Base-by-base conservation (phyloP, 2,888 invertebrate species). In the Hofmannophila pseudospretella region DNA sequence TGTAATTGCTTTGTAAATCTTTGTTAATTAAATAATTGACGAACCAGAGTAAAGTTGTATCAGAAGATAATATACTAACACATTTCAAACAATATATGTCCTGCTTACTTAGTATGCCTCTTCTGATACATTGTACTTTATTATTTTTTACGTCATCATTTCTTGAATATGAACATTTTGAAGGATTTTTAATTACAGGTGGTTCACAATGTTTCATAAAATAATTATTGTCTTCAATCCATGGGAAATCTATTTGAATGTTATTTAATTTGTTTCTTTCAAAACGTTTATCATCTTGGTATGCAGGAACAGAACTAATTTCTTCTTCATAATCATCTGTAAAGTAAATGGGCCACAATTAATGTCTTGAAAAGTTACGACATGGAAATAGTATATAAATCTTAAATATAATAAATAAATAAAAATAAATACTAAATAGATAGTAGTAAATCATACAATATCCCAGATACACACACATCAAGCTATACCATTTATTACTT, bases 21-120 rank as follows among this genome's bases (percentile, higher is more conserved):
- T 70, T 71, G 7, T 43, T 39, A 12, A 60, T 39, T 0, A 67
- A 42, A 50, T 57, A 72, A 26, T 65, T 56, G 1, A 66, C 41
- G 44, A 75, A 64, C 76, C 76, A 75, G 16, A 65, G 13, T 10
- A 69, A 40, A 19, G 54, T 61, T 13, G 50, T 45, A 41, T 54
- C 56, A 32, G 56, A 46, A 34, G 44, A 37, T 7, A 34, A n/a
- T 2, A 44, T 45, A 42, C 63, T 59, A 23, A 76, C 48, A 45
- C 53, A 55, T 47, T 62, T 58, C 5, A 73, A 47, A 38, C 66
- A 66, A 34, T 55, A 58, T 27, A 63, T 39, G 41, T 77, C 73
- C 29, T 52, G 41, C 34, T 53, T 51, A 10, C 45, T 54, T 23
- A 76, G 44, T 10, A 61, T 38, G 5, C 54, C 51, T 30, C 41